These are phyloP conservation scores for Cheirogaleus medius DNA, from an alignment of 2,113 vertebrate species.

Conservation along the genomic window DNA sequence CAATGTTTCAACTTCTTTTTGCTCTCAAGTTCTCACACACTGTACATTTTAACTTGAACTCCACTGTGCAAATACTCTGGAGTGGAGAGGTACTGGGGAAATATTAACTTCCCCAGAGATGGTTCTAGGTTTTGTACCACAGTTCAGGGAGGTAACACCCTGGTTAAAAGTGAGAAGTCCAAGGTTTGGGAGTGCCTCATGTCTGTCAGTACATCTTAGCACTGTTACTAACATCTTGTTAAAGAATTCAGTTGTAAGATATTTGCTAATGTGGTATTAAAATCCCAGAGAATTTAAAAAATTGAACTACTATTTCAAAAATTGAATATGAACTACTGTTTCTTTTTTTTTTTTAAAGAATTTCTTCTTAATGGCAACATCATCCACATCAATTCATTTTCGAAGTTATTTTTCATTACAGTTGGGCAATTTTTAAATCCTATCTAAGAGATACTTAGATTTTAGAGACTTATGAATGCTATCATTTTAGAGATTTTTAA, in stretches of 20 bases:
- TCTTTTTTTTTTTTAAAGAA: not conserved
- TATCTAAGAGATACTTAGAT: not conserved
- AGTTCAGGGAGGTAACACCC: not conserved
- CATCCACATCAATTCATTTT: not conserved
- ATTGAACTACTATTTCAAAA: not conserved
- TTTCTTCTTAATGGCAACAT: slow-evolving; percentile 11
- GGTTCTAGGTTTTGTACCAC: not conserved
- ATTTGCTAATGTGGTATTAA: slow-evolving; percentile 48
- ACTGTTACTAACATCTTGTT: not conserved
- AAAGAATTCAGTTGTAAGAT: slow-evolving; percentile 36
- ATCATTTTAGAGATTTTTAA: not conserved
- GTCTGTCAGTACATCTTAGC: not conserved
- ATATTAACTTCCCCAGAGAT: not conserved
- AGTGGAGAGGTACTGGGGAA: not conserved
- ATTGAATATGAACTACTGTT: not conserved
- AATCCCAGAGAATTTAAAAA: slow-evolving; percentile 16
- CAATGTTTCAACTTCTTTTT: not conserved
- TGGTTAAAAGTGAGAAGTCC: not conserved
- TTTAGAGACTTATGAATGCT: not conserved
- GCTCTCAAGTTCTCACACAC: not conserved
- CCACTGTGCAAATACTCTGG: not conserved
- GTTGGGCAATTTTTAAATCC: not conserved
- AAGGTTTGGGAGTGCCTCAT: not conserved
- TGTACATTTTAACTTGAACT: slow-evolving; percentile 43
- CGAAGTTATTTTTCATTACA: not conserved